phyloP scores from a whole-genome alignment of 2,113 vertebrate genomes.

The Scalopus aquaticus region DNA sequence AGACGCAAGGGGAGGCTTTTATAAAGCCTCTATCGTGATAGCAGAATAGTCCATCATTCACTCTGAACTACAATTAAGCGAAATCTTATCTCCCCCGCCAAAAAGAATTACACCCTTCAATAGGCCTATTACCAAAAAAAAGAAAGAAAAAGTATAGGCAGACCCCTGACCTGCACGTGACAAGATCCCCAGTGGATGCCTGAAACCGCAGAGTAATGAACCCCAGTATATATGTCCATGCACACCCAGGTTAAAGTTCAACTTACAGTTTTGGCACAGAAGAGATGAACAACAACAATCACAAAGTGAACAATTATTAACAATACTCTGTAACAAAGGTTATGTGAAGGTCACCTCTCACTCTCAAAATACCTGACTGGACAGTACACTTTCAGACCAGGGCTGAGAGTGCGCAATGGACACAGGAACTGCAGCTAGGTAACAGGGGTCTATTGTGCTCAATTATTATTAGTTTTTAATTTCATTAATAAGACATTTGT shows the following conservation, averaged over 20 bases:
- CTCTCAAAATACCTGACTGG: not conserved
- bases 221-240: too few species aligned
- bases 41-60: not conserved
- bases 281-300: not conserved
- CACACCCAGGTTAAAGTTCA: not conserved
- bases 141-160: not conserved
- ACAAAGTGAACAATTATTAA: not conserved
- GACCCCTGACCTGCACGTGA: too few species aligned
- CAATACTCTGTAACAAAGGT: not conserved
- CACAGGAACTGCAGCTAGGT: not conserved
- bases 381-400: not conserved
- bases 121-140: not conserved
- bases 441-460: not conserved
- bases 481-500: constrained; percentile 28
- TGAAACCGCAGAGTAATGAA: too few species aligned
- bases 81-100: not conserved
- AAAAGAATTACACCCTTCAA: not conserved
- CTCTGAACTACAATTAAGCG: not conserved
- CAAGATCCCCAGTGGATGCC: too few species aligned
- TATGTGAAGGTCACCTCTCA: not conserved
- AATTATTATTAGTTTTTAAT: constrained; percentile 6
- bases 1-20: not conserved
- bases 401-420: not conserved
- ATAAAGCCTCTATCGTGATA: not conserved
- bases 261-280: not conserved